These are phyloP conservation scores for Conops quadrifasciatus DNA, from an alignment of 2,888 invertebrate genomes.

Conservation along the genomic window DNA sequence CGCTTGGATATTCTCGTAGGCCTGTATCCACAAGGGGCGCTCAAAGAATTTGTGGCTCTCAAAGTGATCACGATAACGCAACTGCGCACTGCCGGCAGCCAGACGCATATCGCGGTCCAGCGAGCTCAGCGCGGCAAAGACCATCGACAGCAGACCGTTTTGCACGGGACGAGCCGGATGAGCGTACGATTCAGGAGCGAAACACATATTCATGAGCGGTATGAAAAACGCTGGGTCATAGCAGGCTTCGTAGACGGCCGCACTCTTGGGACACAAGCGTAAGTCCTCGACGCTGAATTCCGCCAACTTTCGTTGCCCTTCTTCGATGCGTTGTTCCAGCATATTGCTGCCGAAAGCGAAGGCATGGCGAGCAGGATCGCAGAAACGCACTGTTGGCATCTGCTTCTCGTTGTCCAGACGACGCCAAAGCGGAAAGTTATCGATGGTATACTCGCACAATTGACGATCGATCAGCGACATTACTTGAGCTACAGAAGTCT, in stretches of 20 bases:
- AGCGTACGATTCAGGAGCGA: conserved; percentile 79
- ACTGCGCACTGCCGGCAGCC: conserved; percentile 78
- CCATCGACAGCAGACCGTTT: conserved; percentile 75
- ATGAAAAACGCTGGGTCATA: conserved; percentile 88
- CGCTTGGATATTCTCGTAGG: conserved; percentile 62
- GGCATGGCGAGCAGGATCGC: conserved; percentile 47
- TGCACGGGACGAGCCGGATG: conserved; percentile 76
- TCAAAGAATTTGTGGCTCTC: conserved; percentile 71
- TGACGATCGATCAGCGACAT: conserved; percentile 75
- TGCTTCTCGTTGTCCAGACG: conserved; percentile 65
- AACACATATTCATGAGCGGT: conserved; percentile 77
- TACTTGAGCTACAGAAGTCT: conserved; percentile 77
- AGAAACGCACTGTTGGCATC: conserved; percentile 54
- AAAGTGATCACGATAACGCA: conserved; percentile 77
- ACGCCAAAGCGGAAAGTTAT: conserved; percentile 75
- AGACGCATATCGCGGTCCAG: conserved; percentile 73
- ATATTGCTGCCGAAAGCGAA: conserved; percentile 53
- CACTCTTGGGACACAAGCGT: conserved; percentile 58
- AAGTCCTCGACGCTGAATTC: conserved; percentile 42
- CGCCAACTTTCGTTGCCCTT: conserved; percentile 31
- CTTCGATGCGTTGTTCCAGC: conserved; percentile 57
- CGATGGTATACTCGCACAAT: conserved; percentile 73
- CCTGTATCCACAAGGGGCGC: conserved; percentile 62
- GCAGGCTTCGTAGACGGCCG: conserved; percentile 63
- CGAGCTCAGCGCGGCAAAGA: conserved; percentile 77